Evolutionary conservation across 2,888 invertebrate genomes (phyloP).

Genomic region (Pantelozetes paolii): DNA sequence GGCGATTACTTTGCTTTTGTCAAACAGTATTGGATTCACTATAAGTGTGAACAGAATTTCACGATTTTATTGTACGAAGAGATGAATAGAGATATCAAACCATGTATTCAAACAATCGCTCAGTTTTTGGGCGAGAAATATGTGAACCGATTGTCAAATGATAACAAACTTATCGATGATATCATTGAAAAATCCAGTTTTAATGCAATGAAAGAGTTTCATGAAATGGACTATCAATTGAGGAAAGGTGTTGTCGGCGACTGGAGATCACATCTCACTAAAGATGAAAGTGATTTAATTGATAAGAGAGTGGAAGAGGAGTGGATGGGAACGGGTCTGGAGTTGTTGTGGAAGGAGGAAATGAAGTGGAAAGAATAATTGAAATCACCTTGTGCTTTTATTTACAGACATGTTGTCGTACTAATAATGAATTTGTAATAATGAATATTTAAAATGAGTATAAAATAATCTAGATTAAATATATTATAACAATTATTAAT

Average conservation of each 20-base stretch:
- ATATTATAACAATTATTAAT: too few species aligned
- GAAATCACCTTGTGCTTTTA: too few species aligned
- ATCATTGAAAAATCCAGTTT: not conserved
- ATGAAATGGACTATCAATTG: not conserved
- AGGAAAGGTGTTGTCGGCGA: not conserved
- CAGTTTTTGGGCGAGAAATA: not conserved
- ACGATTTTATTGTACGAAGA: not conserved
- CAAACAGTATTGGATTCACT: not conserved
- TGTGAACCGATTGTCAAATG: not conserved
- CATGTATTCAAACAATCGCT: not conserved
- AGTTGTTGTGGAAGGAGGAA: not conserved
- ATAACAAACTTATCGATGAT: not conserved
- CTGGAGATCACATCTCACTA: not conserved
- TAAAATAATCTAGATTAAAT: too few species aligned
- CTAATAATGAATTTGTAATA: too few species aligned
- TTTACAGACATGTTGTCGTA: too few species aligned
- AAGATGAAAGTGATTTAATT: not conserved
- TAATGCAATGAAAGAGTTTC: not conserved
- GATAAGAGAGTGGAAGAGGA: not conserved
- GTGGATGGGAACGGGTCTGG: not conserved
- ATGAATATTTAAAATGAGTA: too few species aligned
- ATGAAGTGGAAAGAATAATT: too few species aligned
- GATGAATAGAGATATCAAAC: not conserved
- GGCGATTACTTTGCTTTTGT: not conserved
- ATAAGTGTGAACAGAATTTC: not conserved